Evolutionary conservation across 35 echinoderm and acorn worm genomes (phyloP), one percentile per base, ranked within the genome.

Genomic region (Antedon bifida): DNA sequence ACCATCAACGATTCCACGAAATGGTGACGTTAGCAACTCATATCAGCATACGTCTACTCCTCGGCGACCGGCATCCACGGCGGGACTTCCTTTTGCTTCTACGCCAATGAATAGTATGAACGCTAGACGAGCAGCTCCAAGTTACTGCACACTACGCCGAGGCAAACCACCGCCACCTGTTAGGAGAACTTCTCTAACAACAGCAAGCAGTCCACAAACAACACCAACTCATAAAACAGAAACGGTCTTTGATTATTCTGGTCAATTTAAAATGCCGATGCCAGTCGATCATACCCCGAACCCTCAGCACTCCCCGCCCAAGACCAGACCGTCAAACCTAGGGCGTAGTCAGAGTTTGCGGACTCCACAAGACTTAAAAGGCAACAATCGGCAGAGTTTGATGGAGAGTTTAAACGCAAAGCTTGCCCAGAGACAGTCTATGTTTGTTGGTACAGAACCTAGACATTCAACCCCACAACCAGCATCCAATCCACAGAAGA

Each of bases 321-420:
- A 75, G 26, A 46, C 88, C 23, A 38, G 85, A 29, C 78, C 81
- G 16, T 76, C 82, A 79, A 81, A 74, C 16, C 79, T 96, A 29
- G 42, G 36, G 8, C 89, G 92, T 10, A 96, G 92, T 29, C 86
- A 91, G 32, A 91, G 88, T 83, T 39, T 91, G 26, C 73, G 83
- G n/a, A 36, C 86, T 12, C 73, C 89, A 11, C 84, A 51, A 30
- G 92, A 96, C 51, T 30, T 86, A 73, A 9, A 33, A 82, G 42
- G n/a, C 46, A 4, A 81, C 51, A 83, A 74, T 42, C 77, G 88
- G 30, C 31, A 86, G 13, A 80, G 42, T 34, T 78, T 91, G 73
- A 84, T 88, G 79, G 92, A 96, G 35, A 94, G 88, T 56, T 73
- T 96, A 74, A 90, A 88, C 83, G 92, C 92, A 9, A 96, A 91